Evolutionary conservation across 2,888 invertebrate genomes (phyloP), one percentile per base, ranked within the genome.

Genomic region (Amiota mariae): DNA sequence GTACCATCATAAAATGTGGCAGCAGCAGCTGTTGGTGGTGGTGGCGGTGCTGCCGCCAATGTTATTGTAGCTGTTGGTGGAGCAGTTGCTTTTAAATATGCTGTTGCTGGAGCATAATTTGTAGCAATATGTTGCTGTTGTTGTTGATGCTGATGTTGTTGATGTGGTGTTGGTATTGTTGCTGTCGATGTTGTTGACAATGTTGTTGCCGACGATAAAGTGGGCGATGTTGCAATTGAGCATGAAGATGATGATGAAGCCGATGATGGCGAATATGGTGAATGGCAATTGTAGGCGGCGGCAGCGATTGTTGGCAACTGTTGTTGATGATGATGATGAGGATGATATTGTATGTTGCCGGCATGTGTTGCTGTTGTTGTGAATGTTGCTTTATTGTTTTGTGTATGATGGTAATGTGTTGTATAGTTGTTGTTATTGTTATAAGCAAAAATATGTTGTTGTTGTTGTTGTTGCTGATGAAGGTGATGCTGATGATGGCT

Each of bases 241-340:
- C 87, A 87, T 24, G 88, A 88, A 54, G 87, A 86, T 13, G 89
- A 88, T 59, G 89, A 89, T 20, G 89, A 88, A 72, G 88, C 85
- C 70, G 87, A 88, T 63, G 87, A 85, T 46, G 87, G 87, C 20
- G 88, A 86, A 72, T 87, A 87, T 59, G 88, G 87, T 8, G 88
- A 87, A 66, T 82, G 85, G 76, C 84, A 84, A 75, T 84, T 85
- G 76, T 83, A 86, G 64, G 84, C 75, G 72, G 75, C 72, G 47
- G 54, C 64, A 68, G 18, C 56, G 36, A 59, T 73, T 71, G 56
- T 20, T 24, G 61, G 24, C 54, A 84, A 81, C 75, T 84, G 85
- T 72, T 76, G 74, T 48, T 75, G 77, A 9, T 78, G 79, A n/a
- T 75, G 78, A 4, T 75, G 76, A 36, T 77, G 81, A 66, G 79